Evolutionary conservation across 1,140 invertebrate species (phyloP).

Genomic region (Drosophila sulfurigaster): DNA sequence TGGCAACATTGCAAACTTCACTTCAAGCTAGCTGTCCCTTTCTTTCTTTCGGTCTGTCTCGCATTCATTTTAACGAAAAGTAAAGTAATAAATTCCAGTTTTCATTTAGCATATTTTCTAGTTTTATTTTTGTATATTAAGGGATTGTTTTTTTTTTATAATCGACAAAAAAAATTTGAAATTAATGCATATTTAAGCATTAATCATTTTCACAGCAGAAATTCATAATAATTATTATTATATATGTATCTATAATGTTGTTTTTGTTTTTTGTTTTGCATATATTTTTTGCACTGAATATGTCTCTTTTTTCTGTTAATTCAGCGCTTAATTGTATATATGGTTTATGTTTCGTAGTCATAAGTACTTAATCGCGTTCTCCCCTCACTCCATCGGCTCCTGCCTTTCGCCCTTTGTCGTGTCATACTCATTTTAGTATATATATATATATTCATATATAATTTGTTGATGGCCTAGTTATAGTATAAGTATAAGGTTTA

Average conservation of each 20-base stretch:
- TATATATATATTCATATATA: constrained; percentile 44
- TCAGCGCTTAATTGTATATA: constrained; percentile 54
- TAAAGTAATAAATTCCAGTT: constrained; percentile 28
- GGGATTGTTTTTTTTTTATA: constrained; percentile 19
- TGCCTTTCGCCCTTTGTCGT: not conserved
- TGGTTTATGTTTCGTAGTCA: constrained; percentile 41
- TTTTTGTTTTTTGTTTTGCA: constrained; percentile 29
- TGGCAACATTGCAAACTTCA: constrained; percentile 3
- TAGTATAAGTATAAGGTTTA: constrained; percentile 48
- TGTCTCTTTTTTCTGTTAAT: constrained; percentile 30
- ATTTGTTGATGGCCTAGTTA: constrained; percentile 76
- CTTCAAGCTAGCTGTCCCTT: not conserved
- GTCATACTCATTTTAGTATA: constrained; percentile 25
- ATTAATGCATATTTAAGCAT: constrained; percentile 53
- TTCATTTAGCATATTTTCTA: constrained; percentile 37
- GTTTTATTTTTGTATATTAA: constrained; percentile 41
- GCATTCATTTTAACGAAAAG: constrained; percentile 1
- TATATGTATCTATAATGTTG: constrained; percentile 6
- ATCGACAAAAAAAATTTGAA: constrained; percentile 30
- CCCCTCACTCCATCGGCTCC: not conserved
- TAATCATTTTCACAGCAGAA: constrained; percentile 66
- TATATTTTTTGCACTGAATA: constrained; percentile 51
- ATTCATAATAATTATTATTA: constrained; percentile 51
- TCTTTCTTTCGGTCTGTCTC: not conserved
- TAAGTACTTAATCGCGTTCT: constrained; percentile 42